These are phyloP conservation scores for Chesias legatella DNA, from an alignment of 2,888 invertebrate species.

Conservation along the genomic window DNA sequence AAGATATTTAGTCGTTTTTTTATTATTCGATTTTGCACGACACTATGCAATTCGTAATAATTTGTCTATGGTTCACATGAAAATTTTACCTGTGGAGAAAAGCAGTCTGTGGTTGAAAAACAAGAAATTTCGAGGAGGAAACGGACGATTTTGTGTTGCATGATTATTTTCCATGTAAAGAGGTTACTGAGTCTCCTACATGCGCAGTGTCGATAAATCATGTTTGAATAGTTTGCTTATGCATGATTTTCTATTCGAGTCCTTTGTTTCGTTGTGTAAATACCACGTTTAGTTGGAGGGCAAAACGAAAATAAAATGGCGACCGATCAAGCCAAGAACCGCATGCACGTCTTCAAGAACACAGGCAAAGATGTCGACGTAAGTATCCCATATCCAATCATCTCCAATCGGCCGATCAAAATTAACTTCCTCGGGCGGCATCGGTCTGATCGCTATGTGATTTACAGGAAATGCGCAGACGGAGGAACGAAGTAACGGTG, in stretches of 20 bases:
- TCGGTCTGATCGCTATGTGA: slow-evolving; percentile 28
- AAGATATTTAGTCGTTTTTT: slow-evolving; percentile 11
- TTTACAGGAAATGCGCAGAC: slow-evolving; percentile 95
- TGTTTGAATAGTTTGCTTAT: slow-evolving; percentile 64
- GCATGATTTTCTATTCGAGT: slow-evolving; percentile 65
- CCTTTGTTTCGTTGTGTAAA: slow-evolving; percentile 69
- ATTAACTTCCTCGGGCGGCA: neutral
- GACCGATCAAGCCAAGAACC: slow-evolving; percentile 89
- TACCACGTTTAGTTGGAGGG: slow-evolving; percentile 55
- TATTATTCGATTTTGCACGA: neutral
- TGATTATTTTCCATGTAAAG: slow-evolving; percentile 58
- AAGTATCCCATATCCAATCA: slow-evolving; percentile 72
- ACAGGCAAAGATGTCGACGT: slow-evolving; percentile 99
- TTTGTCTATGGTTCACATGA: neutral
- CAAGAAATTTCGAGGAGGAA: slow-evolving; percentile 56
- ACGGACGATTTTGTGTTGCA: slow-evolving; percentile 57
- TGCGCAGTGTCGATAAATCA: slow-evolving; percentile 61
- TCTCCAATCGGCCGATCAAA: neutral
- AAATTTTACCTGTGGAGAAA: slow-evolving; percentile 1
- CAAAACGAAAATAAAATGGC: slow-evolving; percentile 84
- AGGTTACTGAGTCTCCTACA: slow-evolving; percentile 70
- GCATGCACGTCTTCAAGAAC: slow-evolving; percentile 98
- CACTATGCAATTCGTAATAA: slow-evolving; percentile 3
- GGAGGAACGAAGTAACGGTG: slow-evolving; percentile 97
- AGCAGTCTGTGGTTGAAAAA: slow-evolving; percentile 43